Evolutionary conservation across 2,113 vertebrate genomes (phyloP).

Genomic region (Myotis brandtii): DNA sequence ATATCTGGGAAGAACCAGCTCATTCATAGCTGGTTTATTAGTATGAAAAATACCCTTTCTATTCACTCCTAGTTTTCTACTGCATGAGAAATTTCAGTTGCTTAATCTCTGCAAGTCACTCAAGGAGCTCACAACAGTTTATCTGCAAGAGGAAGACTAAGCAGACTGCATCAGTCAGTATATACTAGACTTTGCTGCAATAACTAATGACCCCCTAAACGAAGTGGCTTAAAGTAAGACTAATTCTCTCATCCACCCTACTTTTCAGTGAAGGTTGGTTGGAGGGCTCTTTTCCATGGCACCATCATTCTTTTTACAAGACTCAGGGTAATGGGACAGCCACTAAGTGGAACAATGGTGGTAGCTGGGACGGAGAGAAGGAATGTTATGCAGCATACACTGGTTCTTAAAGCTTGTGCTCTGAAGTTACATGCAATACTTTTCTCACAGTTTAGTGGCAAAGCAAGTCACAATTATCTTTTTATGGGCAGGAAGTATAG

Average conservation of each 20-base stretch:
- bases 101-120: not conserved
- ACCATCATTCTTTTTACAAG: not conserved
- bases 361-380: not conserved
- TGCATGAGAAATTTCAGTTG: not conserved
- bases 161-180: not conserved
- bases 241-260: not conserved
- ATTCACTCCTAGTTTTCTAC: not conserved
- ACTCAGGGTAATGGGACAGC: not conserved
- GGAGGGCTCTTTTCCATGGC: not conserved
- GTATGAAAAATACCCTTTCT: not conserved
- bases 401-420: not conserved
- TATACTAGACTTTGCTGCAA: not conserved
- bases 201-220: not conserved
- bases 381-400: not conserved
- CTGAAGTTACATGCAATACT: not conserved
- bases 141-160: not conserved
- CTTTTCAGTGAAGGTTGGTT: not conserved
- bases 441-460: constrained; percentile 8
- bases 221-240: constrained; percentile 9
- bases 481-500: not conserved
- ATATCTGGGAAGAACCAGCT: not conserved
- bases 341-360: not conserved
- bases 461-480: not conserved
- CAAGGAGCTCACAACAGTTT: not conserved
- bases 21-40: not conserved